Conservation (phyloP, 2,113 vertebrate species). For the Tragulus kanchil region DNA sequence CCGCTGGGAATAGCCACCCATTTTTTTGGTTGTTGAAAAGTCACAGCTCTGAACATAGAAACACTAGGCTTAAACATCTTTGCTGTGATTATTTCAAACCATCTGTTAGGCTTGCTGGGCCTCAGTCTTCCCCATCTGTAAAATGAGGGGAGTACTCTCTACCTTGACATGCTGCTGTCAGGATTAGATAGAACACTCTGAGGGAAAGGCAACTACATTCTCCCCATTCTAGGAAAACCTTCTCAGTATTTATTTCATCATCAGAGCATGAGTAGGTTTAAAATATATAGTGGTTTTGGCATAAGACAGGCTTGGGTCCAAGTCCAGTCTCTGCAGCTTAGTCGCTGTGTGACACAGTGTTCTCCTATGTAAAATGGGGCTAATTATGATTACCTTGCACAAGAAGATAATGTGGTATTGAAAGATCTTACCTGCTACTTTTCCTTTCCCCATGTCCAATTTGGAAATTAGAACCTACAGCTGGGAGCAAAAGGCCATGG, state of each 20-base stretch:
- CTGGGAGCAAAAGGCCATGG: not conserved
- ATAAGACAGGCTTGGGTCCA: not conserved
- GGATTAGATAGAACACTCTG: not conserved
- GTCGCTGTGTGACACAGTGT: not conserved
- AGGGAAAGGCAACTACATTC: not conserved
- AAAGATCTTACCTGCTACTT: not conserved
- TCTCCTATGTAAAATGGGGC: not conserved
- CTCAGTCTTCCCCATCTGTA: not conserved
- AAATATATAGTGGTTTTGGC: not conserved
- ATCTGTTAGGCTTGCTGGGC: not conserved
- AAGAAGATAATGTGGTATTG: not conserved
- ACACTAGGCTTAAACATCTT: not conserved
- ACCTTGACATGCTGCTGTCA: not conserved
- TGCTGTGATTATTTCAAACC: not conserved
- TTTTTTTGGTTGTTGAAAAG: not conserved
- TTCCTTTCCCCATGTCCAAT: not conserved
- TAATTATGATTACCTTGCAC: not conserved
- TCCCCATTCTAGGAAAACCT: not conserved
- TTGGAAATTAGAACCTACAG: not conserved
- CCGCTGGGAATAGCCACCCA: not conserved
- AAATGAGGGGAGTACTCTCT: not conserved
- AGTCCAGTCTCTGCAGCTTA: not conserved
- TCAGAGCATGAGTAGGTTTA: not conserved
- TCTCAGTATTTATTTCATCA: not conserved
- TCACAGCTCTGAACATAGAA: not conserved